Evolutionary conservation across 1,140 invertebrate species (phyloP), one percentile per base, ranked within the genome.

Genomic region (Diorhabda sublineata): DNA sequence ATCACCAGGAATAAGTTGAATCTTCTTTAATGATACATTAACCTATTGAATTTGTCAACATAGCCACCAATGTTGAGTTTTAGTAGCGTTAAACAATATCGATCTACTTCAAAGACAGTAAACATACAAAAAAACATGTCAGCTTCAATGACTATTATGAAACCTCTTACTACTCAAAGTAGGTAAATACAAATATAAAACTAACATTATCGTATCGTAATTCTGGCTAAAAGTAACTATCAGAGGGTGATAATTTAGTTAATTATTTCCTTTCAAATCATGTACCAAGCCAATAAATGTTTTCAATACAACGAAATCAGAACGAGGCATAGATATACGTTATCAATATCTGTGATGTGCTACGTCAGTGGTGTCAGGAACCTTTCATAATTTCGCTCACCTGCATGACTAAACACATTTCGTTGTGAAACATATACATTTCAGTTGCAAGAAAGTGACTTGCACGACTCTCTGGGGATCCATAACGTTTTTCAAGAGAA

Each of bases 391-490:
- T 47, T 63, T 44, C 58, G 42, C 66, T 61, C 66, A 69, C 67
- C 67, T 69, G 67, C 61, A 68, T 68, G 67, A 68, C 59, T 69
- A 57, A 65, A 52, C 52, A 56, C 42, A 52, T 52, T 11, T 56
- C 45, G 52, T 65, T 65, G 52, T 47, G 45, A 44, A 62, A 26
- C 63, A 65, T 67, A 59, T 67, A 47, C 58, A 67, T 57, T 66
- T 58, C 69, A 57, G 69, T 70, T 70, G 69, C 69, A 66, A 44
- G 52, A 61, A 56, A 57, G 57, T 70, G 69, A 70, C 69, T 70
- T 70, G 69, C 69, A 67, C 43, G 66, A 62, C 47, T 65, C 69
- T 67, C 69, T 42, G 42, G 69, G 66, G 69, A 70, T 58, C 61
- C 47, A 69, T 65, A 69, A 60, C 68, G 64, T 61, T 59, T 61